Evolutionary conservation across 2,113 vertebrate species (phyloP).

Genomic region (Nesoenas mayeri): DNA sequence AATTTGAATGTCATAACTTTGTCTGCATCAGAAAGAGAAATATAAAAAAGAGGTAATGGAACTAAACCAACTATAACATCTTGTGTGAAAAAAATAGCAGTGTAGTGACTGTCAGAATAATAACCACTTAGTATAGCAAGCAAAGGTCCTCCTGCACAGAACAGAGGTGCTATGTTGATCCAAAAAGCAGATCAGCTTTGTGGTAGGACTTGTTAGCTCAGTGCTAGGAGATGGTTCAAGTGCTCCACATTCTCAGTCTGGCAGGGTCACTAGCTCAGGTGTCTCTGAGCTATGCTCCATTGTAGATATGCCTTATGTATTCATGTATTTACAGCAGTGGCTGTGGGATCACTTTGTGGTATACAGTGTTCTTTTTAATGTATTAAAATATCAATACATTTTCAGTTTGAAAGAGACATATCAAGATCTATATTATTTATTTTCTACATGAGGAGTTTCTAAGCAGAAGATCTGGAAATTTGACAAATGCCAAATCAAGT

Average conservation of each 20-base stretch:
- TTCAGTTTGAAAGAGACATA: background rate
- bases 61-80: background rate
- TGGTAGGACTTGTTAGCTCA: background rate
- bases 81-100: background rate
- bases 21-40: slow-evolving; percentile 60
- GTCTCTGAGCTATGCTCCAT: background rate
- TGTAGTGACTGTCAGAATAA: background rate
- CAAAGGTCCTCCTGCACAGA: background rate
- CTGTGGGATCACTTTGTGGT: background rate
- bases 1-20: slow-evolving; percentile 84
- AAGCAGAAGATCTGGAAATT: background rate
- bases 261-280: background rate
- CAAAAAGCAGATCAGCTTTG: background rate
- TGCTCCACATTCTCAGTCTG: background rate
- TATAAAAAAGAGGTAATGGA: background rate
- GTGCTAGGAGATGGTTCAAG: background rate
- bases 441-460: background rate
- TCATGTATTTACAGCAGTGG: background rate
- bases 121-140: background rate
- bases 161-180: background rate
- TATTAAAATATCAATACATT: background rate
- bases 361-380: background rate
- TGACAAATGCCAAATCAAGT: background rate
- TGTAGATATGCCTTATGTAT: background rate
- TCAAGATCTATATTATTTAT: background rate